These are phyloP conservation scores for Euglossa dilemma DNA, from an alignment of 1,140 invertebrate genomes.

Conservation along the genomic window DNA sequence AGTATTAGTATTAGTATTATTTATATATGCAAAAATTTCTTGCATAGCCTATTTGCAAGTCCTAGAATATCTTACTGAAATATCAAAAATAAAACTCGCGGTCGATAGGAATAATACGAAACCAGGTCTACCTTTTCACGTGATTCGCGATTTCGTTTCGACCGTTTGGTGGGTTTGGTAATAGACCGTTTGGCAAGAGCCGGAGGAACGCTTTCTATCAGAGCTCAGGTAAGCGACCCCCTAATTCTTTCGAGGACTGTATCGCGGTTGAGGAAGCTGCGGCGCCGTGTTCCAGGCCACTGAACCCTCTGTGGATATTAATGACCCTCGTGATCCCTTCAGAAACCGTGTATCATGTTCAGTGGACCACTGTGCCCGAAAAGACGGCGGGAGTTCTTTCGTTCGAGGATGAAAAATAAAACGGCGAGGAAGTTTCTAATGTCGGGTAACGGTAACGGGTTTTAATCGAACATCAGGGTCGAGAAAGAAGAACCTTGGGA, in stretches of 20 bases:
- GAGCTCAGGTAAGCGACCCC: slow-evolving; percentile 13
- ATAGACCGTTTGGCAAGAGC: neutral
- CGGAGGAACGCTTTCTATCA: neutral
- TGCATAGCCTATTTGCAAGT: no score
- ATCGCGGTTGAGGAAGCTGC: neutral
- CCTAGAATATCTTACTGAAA: no score
- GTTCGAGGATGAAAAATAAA: neutral
- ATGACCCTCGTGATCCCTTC: slow-evolving; percentile 29
- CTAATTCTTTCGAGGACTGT: slow-evolving; percentile 5
- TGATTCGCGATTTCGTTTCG: no score
- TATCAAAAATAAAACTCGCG: no score
- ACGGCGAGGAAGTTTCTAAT: neutral
- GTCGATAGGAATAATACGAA: no score
- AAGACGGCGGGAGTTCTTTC: neutral
- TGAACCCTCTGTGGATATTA: slow-evolving; percentile 31
- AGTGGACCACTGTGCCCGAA: neutral
- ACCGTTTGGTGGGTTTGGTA: neutral
- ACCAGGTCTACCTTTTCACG: no score
- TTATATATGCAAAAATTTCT: no score
- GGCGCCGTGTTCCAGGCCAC: slow-evolving; percentile 9
- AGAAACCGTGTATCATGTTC: neutral
- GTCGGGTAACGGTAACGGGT: slow-evolving; percentile 15
- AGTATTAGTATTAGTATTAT: no score
- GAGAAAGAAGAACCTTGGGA: neutral
- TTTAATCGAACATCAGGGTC: slow-evolving; percentile 1